Evolutionary conservation across 2,797 vertebrate genomes (phyloP), one percentile per base, ranked within the genome.

Genomic region (Danio tinwini): DNA sequence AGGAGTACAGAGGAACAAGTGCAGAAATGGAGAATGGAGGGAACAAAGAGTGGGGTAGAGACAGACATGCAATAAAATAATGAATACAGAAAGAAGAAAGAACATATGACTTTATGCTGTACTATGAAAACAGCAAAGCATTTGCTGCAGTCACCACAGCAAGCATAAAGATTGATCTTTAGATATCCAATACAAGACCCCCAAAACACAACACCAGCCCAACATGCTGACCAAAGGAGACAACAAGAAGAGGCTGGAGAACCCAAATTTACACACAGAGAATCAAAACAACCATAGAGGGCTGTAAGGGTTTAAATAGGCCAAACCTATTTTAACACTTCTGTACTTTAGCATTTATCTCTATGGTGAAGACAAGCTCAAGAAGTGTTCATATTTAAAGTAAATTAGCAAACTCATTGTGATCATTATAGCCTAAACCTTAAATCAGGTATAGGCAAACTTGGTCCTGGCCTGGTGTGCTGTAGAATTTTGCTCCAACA

Each of bases 81-180:
- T 42, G 42, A 47, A 63, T 12, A 47, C 5, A 29, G 37, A 64
- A 52, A 50, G 29, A 53, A 55, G 69, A 12, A 58, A 76, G 72
- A 8, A 79, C 76, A 70, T 76, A 81, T 91, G 89, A 92, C 92
- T 92, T 93, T 93, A 93, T 91, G 91, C 90, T 91, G 71, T 42
- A 87, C 89, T 90, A 65, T 87, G 91, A 90, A 68, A 74, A 85
- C 74, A 85, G 77, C 62, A 64, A 65, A 80, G 69, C 45, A 50
- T 40, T 50, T 64, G 61, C 40, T 82, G 69, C 10, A 9, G 78
- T 84, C 79, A 87, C 88, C 90, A 92, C 89, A 88, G 90, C 86
- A 86, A 88, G 88, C 91, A 93, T 93, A 92, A 93, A 93, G 92
- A 76, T n/a, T 5, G 84, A 88, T 89, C 86, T 50, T 69, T 56